Evolutionary conservation across 2,113 vertebrate species (phyloP).

Genomic region (Sander lucioperca): DNA sequence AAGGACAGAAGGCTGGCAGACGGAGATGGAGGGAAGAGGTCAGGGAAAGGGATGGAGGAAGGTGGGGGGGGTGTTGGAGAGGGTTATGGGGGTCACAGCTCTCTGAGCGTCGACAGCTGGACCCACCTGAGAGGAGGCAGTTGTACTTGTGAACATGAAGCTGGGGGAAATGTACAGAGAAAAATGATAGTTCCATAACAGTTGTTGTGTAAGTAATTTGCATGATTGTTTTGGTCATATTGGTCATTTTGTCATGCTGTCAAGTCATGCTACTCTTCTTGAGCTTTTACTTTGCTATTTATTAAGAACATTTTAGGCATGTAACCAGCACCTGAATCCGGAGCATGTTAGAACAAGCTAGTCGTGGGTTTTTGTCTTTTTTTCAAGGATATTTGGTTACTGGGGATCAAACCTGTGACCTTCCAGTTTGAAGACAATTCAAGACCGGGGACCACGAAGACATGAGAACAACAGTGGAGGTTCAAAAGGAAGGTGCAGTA

Average conservation of each 20-base stretch:
- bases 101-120: constrained; percentile 42
- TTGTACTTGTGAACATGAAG: not conserved
- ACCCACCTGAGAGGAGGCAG: constrained; percentile 41
- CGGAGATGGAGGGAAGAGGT: constrained; percentile 17
- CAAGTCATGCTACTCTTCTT: not conserved
- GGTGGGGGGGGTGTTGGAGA: not conserved
- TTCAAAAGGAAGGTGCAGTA: not conserved
- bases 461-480: not conserved
- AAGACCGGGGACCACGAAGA: not conserved
- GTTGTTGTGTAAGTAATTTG: not conserved
- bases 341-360: constrained; percentile 34
- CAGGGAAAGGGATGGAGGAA: not conserved
- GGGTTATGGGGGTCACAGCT: constrained; percentile 29
- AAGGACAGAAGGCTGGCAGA: constrained; percentile 32
- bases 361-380: not conserved
- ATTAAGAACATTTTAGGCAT: not conserved
- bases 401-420: constrained; percentile 31
- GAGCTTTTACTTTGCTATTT: not conserved
- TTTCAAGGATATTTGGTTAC: constrained; percentile 44
- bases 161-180: not conserved
- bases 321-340: constrained; percentile 2
- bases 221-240: not conserved
- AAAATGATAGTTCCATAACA: not conserved
- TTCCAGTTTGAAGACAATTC: not conserved
- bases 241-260: not conserved